Evolutionary conservation across 2,113 vertebrate species (phyloP), one percentile per base, ranked within the genome.

Genomic region (Columba livia): DNA sequence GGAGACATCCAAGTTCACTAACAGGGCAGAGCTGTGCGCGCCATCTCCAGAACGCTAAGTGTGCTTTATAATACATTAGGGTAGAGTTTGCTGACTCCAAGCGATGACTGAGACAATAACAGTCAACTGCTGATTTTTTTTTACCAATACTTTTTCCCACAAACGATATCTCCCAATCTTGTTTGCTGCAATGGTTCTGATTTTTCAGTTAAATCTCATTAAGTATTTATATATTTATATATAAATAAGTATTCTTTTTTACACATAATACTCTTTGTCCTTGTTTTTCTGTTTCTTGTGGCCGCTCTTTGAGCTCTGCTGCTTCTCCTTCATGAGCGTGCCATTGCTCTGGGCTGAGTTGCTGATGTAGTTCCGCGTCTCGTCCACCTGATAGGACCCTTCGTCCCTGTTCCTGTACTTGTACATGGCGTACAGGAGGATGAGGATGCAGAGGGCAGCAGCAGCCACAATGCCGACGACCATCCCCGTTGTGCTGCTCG

Each of bases 401-500:
- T 99, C 99, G 97, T 99, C 99, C 98, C 99, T 99, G 99, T 99
- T 99, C 98, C 99, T 99, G 99, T 99, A 99, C 98, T 99, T 99
- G 99, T 99, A 99, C 99, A 99, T 99, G 98, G 99, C 99, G 23
- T 99, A 99, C 98, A 99, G 99, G 96, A 99, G 99, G 98, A 99
- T 99, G 98, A 99, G 99, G 99, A 99, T 99, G 99, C 99, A 99
- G 98, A 99, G 99, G 97, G 99, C 99, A 9, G 99, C 99, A 97
- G 99, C 99, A 97, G 99, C 99, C 98, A 99, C 99, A 98, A 99
- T 99, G 98, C 99, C 99, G 99, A 99, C 99, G 99, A 99, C 99
- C 99, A 99, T 99, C 98, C 99, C 99, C 96, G 99, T 99, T 97
- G 99, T 99, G 98, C 99, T 99, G 99, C 99, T 99, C 97, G 99